Evolutionary conservation across 92 coral and sea anemone genomes (phyloP).

Genomic region (Chrysogorgia sp.): DNA sequence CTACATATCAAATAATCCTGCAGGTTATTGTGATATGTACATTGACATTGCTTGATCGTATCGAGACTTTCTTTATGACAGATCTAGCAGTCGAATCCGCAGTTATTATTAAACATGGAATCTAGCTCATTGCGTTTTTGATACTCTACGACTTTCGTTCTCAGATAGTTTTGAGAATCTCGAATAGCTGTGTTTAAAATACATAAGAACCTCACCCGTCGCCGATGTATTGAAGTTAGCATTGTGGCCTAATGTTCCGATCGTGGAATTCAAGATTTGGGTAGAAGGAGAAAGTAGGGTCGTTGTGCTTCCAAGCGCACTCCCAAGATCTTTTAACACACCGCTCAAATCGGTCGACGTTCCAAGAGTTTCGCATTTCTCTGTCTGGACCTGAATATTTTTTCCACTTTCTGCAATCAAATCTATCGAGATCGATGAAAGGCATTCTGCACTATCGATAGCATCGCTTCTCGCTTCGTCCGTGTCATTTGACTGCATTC

Average conservation of each 20-base stretch:
- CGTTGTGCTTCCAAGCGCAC: not conserved
- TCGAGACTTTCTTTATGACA: no score
- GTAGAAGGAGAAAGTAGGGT: not conserved
- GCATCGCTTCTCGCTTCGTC: conserved; percentile 50
- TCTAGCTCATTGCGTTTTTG: no score
- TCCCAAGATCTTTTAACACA: not conserved
- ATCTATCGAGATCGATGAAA: not conserved
- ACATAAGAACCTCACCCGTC: not conserved
- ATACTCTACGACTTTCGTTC: no score
- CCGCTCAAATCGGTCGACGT: not conserved
- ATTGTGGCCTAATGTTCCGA: not conserved
- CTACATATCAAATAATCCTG: no score
- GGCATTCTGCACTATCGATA: conserved; percentile 19
- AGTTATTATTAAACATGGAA: no score
- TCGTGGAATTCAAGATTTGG: not conserved
- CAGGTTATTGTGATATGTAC: no score
- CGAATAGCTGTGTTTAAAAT: no score
- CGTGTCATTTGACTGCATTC: not conserved
- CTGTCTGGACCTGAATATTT: not conserved
- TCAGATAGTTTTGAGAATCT: no score
- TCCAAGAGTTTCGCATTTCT: not conserved
- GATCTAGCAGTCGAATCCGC: no score
- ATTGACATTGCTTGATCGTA: no score
- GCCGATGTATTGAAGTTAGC: not conserved
- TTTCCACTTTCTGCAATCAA: not conserved